Percentiles rank a stretch among this genome's conserved stretches.
phyloP scores from a whole-genome alignment of 2,113 vertebrate genomes.

The Odontesthes bonariensis region DNA sequence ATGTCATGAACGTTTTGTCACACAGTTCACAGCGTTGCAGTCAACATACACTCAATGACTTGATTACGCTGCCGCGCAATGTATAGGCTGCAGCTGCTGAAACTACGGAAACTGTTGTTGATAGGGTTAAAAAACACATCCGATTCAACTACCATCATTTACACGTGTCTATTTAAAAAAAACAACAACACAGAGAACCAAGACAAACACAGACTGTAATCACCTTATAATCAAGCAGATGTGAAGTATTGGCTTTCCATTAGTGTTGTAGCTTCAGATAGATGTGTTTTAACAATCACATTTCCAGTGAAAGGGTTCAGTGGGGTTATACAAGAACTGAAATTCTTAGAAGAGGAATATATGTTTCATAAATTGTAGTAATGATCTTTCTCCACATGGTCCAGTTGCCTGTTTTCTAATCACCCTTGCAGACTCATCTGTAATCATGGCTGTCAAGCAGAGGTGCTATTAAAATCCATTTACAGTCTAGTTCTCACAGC shows the following conservation, averaged over 20 bases:
- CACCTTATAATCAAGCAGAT: conserved; percentile 14
- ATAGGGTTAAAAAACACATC: no score
- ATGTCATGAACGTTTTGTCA: no score
- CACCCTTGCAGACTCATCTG: conserved; percentile 53
- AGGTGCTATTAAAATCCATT: conserved; percentile 72
- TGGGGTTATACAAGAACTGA: conserved; percentile 32
- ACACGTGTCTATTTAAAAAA: no score
- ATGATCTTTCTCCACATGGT: conserved; percentile 48
- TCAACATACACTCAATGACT: no score
- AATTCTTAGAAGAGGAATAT: conserved; percentile 56
- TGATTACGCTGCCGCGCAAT: no score
- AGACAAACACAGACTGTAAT: not conserved
- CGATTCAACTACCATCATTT: no score
- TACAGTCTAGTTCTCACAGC: conserved; percentile 38
- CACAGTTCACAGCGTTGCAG: no score
- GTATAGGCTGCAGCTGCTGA: no score
- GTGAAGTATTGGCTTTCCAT: conserved; percentile 22
- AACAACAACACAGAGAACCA: not conserved
- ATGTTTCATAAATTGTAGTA: conserved; percentile 30
- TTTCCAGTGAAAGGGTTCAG: conserved; percentile 33
- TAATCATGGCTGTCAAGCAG: conserved; percentile 65
- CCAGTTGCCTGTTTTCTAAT: conserved; percentile 59
- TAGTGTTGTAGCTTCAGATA: conserved; percentile 23
- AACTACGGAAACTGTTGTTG: no score
- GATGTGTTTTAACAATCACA: conserved; percentile 17